These are phyloP conservation scores for Arnoldichthys spilopterus DNA, from an alignment of 2,797 vertebrate species.

Conservation along the genomic window DNA sequence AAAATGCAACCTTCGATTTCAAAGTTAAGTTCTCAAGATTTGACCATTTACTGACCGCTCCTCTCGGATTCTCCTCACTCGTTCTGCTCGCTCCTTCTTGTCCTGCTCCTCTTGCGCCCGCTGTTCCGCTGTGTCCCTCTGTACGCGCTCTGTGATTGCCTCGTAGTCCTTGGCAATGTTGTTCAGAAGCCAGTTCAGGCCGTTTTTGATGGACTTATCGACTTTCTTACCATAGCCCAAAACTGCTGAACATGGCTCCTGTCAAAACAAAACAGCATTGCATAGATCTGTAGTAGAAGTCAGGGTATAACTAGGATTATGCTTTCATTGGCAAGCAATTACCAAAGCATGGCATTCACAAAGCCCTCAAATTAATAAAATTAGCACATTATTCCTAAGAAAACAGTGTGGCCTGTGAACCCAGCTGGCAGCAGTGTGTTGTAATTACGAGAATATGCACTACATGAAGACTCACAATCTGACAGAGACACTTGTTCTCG, in stretches of 20 bases:
- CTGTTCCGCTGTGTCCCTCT: constrained; percentile 90
- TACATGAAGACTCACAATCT: constrained; percentile 86
- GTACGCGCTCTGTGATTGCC: constrained; percentile 88
- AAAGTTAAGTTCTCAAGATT: not conserved
- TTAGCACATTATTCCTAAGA: not conserved
- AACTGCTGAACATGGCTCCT: constrained; percentile 94
- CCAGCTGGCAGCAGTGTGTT: not conserved
- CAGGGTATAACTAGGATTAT: not conserved
- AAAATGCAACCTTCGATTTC: not conserved
- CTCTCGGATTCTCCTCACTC: constrained; percentile 85
- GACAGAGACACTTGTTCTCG: constrained; percentile 93
- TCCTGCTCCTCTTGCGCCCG: constrained; percentile 88
- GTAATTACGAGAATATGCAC: not conserved
- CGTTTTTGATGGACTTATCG: constrained; percentile 94
- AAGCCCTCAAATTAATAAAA: not conserved
- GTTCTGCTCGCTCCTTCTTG: constrained; percentile 87
- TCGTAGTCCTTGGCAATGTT: constrained; percentile 95
- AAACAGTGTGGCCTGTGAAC: not conserved
- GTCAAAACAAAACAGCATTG: not conserved
- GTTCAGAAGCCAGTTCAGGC: constrained; percentile 90
- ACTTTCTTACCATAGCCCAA: constrained; percentile 90
- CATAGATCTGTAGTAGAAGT: not conserved
- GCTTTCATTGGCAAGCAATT: not conserved
- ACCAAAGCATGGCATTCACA: not conserved
- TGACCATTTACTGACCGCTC: constrained; percentile 80